Evolutionary conservation across 2,888 invertebrate species (phyloP), one percentile per base, ranked within the genome.

Genomic region (Drosophila cognata): DNA sequence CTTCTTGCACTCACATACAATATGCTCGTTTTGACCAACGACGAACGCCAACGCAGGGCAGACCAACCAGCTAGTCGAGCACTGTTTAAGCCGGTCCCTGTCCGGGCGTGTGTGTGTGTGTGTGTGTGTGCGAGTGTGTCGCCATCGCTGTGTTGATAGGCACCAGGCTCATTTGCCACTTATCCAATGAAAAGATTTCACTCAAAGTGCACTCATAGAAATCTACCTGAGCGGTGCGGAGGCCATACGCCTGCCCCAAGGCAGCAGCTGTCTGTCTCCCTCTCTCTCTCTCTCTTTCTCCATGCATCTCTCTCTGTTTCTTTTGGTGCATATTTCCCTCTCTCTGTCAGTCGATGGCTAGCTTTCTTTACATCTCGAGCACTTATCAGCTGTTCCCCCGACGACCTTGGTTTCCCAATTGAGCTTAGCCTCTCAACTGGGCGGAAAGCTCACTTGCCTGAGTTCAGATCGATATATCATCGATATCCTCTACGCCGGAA

Each of bases 131-230:
- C 48, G 59, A 55, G 69, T 56, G 55, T 65, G 59, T 68, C 82
- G 81, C 82, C 82, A 82, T 82, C 65, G 80, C 74, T 81, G 61
- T 35, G 38, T 33, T 59, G 16, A 33, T 72, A 48, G 63, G 58
- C 66, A 59, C n/a, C 64, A 67, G 74, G 71, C 80, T 68, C 71
- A 51, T 16, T 61, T 71, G 48, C 58, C 10, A 59, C 68, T 58
- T 61, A 60, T 64, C 82, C 82, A 82, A 82, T 82, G 80, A 68
- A 64, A 82, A 70, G 59, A 70, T 78, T 80, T 75, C 82, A 82
- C 82, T 82, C 82, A 82, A 74, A 62, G 35, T 35, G 33, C 63
- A 46, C 77, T 71, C 82, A 61, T 66, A 78, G 73, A 61, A 43
- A 61, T 53, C 50, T 75, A 78, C 67, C 79, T 74, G 53, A 55